Evolutionary conservation across 1,140 invertebrate species (phyloP), one percentile per base, ranked within the genome.

Genomic region (Melitaea cinxia): DNA sequence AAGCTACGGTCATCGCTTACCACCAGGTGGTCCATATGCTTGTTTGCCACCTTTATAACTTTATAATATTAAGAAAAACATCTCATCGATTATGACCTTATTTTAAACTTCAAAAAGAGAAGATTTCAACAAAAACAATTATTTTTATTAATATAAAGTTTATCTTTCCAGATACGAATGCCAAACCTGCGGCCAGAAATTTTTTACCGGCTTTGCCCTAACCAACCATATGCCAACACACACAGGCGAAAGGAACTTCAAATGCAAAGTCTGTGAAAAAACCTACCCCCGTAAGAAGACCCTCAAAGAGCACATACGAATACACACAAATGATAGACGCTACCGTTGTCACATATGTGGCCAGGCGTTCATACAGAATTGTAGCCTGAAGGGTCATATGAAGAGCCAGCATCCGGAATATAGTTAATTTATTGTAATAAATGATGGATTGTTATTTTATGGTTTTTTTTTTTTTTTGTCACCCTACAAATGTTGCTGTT

Each of bases 211-310:
- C 0, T 94, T 93, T 58, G 94, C 95, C 35, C 85, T 95, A 2
- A 95, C 94, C 71, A 94, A 94, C 9, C 88, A 90, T 88, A 95
- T 96, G 91, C 89, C 94, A 30, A 94, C 92, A 0, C 94, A 95
- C 74, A 94, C 94, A 0, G 93, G 94, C 2, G 94, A 94, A 70
- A 80, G 92, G 6, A 93, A 93, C 21, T 94, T 93, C 70, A 90
- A 91, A 45, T 94, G 93, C 65, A 86, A 91, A 57, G 88, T 93
- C 2, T 95, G 94, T 74, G 90, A 92, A 33, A 92, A 94, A 49
- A 80, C 91, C 7, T 95, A 94, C 80, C 94, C 93, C 0, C 83
- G 94, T 15, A 92, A 94, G 52, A 94, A 95, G 77, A 95, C 94
- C 19, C 93, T 95, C 84, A 93, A 95, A 45, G 92, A 95, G 37